Conservation (phyloP, 1,140 invertebrate genomes). For the Zaprionus inermis region DNA sequence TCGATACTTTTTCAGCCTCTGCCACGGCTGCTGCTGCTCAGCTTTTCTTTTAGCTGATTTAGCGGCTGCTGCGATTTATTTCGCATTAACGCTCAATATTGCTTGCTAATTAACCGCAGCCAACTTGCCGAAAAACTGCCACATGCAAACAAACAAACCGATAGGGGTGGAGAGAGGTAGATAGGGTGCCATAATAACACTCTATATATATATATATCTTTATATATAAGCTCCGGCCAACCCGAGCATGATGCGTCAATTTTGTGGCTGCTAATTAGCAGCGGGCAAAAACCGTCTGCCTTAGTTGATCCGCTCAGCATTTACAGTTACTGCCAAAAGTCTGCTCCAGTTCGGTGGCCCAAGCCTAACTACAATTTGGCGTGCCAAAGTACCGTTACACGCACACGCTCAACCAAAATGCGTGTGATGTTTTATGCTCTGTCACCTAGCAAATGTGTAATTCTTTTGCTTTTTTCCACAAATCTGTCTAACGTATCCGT, state of each 20-base stretch:
- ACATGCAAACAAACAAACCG: slow-evolving; percentile 45
- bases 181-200: slow-evolving; percentile 54
- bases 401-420: too few species aligned
- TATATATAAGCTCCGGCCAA: slow-evolving; percentile 5
- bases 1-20: neutral
- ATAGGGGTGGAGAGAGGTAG: neutral
- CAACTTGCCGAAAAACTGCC: slow-evolving; percentile 55
- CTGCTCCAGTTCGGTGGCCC: slow-evolving; percentile 43
- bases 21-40: too few species aligned
- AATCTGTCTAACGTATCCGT: neutral
- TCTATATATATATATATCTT: slow-evolving; percentile 29
- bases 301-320: slow-evolving; percentile 49
- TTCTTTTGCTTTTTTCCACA: neutral
- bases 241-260: slow-evolving; percentile 72
- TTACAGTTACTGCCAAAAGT: slow-evolving; percentile 75
- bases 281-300: slow-evolving; percentile 28
- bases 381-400: slow-evolving; percentile 65
- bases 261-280: slow-evolving; percentile 74
- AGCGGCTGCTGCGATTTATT: slow-evolving; percentile 73
- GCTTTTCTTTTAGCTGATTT: slow-evolving; percentile 40
- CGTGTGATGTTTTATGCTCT: slow-evolving; percentile 17
- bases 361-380: slow-evolving; percentile 66
- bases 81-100: slow-evolving; percentile 82
- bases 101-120: slow-evolving; percentile 76
- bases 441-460: slow-evolving; percentile 11